Evolutionary conservation across 2,888 invertebrate species (phyloP).

Genomic region (Oscheius onirici): DNA sequence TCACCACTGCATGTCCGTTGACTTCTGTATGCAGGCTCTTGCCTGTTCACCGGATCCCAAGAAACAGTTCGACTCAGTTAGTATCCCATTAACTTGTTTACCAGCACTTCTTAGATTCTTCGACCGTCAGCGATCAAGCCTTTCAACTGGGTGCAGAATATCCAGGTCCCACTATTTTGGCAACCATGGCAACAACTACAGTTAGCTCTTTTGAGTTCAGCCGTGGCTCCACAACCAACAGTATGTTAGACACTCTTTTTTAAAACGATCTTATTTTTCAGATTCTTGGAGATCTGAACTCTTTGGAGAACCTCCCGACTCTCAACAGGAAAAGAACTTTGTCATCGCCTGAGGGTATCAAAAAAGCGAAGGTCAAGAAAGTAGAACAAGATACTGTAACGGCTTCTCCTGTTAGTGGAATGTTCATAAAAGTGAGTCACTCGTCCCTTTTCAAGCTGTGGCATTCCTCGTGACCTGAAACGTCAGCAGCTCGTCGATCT

Average conservation of each 20-base stretch:
- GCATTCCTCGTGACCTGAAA: background rate
- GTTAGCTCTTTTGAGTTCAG: conserved; percentile 6
- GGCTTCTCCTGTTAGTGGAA: conserved; percentile 70
- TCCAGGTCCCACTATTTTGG: conserved; percentile 20
- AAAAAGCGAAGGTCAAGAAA: conserved; percentile 37
- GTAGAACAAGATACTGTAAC: conserved; percentile 65
- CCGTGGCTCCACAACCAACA: conserved; percentile 13
- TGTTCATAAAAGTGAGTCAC: conserved; percentile 69
- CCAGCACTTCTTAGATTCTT: background rate
- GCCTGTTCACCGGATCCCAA: conserved; percentile 22
- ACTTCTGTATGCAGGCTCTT: conserved; percentile 46
- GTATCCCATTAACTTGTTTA: background rate
- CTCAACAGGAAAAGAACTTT: background rate
- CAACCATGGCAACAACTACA: conserved; percentile 30
- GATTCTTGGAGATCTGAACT: background rate
- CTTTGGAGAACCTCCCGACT: conserved; percentile 1
- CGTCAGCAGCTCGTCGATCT: background rate
- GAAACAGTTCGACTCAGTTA: conserved; percentile 10
- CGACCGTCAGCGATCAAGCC: conserved; percentile 20
- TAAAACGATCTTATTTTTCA: background rate
- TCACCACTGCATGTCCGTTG: conserved; percentile 35
- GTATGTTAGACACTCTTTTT: background rate
- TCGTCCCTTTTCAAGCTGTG: background rate
- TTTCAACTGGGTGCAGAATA: conserved; percentile 11
- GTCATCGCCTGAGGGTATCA: conserved; percentile 8